Evolutionary conservation across 2,113 vertebrate genomes (phyloP), one percentile per base, ranked within the genome.

Genomic region (Hypanus sabinus): DNA sequence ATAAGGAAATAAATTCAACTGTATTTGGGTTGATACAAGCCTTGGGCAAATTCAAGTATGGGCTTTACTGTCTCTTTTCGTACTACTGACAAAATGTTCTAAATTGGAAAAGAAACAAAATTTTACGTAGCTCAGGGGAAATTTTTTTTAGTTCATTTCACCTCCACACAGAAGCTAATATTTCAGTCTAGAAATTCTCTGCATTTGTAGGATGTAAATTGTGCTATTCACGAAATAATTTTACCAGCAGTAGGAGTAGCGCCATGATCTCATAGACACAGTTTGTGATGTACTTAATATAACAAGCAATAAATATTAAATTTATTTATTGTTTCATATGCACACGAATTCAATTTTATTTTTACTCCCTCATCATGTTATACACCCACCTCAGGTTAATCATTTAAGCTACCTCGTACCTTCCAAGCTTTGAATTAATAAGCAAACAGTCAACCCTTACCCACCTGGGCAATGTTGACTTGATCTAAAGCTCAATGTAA

Each of bases 211-310:
- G 30, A 93, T 27, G 22, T 93, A 73, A 38, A 73, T 38, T 93
- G 22, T 5, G 91, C 38, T 68, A 75, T 93, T 93, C 46, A 93
- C 70, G 55, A 93, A 93, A 24, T 93, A 93, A 75, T 73, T 73
- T 46, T 16, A 73, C 27, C 91, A 46, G 33, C 22, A 36, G 27
- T 16, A 71, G 55, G 46, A 46, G 46, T 93, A 73, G 38, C 33
- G 46, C 68, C 70, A 65, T 14, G 24, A 93, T 75, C 91, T 75
- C 91, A 93, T 73, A 73, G 24, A 22, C 71, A 36, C 14, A 71
- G 90, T 38, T 92, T 71, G 36, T 22, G 18, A 71, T 30, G 6
- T 30, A 30, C 36, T 46, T 93, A 73, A 3, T 73, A 55, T 16
- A 93, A 73, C 38, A 30, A 38, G 38, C 68, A 24, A 73, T 73